Evolutionary conservation across 1,140 invertebrate genomes (phyloP).

Genomic region (Oedothorax gibbosus): DNA sequence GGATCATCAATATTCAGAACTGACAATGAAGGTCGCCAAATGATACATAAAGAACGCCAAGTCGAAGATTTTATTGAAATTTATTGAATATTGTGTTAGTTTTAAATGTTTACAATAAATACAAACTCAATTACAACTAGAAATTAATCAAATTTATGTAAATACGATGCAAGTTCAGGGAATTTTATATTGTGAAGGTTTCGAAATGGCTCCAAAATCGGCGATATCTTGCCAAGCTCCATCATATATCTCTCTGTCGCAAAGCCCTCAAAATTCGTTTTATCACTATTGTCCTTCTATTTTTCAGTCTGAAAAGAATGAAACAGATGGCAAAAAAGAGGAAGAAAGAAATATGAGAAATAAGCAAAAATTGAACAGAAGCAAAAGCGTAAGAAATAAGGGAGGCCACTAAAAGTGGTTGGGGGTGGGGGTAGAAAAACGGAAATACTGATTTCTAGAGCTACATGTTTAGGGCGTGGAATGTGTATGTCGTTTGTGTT

Average conservation of each 20-base stretch:
- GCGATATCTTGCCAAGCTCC: not conserved
- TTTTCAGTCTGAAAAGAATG: constrained; percentile 42
- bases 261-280: constrained; percentile 46
- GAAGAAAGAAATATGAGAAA: constrained; percentile 11
- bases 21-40: too few relatives aligned
- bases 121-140: too few relatives aligned
- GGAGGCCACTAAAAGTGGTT: constrained; percentile 15
- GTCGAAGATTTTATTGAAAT: too few relatives aligned
- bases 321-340: constrained; percentile 26
- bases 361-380: constrained; percentile 3
- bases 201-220: not conserved
- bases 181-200: not conserved
- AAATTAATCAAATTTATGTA: not conserved
- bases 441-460: constrained; percentile 42
- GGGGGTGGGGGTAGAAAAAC: not conserved
- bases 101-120: too few relatives aligned
- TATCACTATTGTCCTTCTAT: constrained; percentile 48
- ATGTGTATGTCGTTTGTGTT: constrained; percentile 33
- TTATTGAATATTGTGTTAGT: too few relatives aligned
- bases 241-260: not conserved
- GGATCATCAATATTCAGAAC: too few relatives aligned
- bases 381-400: not conserved
- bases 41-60: too few relatives aligned
- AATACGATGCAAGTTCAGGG: not conserved
- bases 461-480: constrained; percentile 41